These are phyloP conservation scores for Lycorma delicatula DNA, from an alignment of 1,140 invertebrate genomes.

Conservation along the genomic window DNA sequence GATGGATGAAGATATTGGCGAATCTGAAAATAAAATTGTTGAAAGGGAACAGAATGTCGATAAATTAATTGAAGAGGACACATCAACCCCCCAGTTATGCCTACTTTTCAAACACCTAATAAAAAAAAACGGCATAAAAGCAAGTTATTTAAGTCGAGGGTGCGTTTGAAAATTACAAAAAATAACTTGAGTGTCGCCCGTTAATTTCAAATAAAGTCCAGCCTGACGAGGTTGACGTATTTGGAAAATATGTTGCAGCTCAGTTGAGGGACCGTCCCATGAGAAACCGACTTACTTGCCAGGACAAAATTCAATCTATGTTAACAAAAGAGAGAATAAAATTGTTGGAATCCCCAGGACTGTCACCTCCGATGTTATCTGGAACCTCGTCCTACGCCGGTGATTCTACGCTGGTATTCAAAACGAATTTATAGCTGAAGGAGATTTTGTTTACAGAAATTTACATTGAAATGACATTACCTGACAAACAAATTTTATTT, in stretches of 20 bases:
- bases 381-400: neutral
- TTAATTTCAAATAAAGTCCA: neutral
- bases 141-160: neutral
- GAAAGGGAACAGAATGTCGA: too few species aligned
- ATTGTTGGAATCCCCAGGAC: neutral
- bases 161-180: neutral
- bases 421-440: too few species aligned
- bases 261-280: neutral
- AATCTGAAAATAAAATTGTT: too few species aligned
- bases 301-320: slow-evolving; percentile 2
- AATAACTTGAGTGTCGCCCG: neutral
- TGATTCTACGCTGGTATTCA: too few species aligned
- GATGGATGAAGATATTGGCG: too few species aligned
- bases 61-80: too few species aligned
- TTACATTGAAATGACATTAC: too few species aligned
- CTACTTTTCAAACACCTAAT: too few species aligned
- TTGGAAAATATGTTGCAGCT: slow-evolving; percentile 5
- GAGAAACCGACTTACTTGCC: neutral
- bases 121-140: neutral
- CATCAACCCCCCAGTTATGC: too few species aligned
- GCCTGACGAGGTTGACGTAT: neutral
- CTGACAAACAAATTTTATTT: too few species aligned
- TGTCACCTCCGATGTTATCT: neutral
- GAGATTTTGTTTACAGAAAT: too few species aligned
- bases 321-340: neutral